These are phyloP conservation scores for Simalia tracyae DNA, from an alignment of 2,797 vertebrate genomes.

Conservation along the genomic window DNA sequence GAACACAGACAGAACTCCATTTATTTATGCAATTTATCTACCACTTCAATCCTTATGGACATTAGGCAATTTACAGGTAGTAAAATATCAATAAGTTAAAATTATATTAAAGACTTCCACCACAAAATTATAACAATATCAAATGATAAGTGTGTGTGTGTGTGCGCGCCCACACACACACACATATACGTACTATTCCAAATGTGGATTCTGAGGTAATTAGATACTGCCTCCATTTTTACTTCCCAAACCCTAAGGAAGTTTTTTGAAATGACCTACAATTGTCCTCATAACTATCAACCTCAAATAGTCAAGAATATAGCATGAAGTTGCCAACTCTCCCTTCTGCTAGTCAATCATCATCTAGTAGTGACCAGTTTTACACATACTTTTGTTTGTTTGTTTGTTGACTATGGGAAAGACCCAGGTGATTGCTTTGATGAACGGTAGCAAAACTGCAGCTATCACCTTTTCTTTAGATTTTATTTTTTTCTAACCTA, in stretches of 20 bases:
- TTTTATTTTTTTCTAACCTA: no score
- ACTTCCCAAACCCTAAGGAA: neutral
- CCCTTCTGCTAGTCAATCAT: no score
- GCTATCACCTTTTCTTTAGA: no score
- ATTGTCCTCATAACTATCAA: no score
- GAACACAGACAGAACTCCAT: neutral
- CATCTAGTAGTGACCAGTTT: no score
- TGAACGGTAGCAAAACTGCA: no score
- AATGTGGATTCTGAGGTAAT: neutral
- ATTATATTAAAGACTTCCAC: neutral
- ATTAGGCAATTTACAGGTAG: neutral
- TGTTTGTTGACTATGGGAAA: no score
- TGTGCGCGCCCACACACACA: no score
- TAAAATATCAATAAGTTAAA: neutral
- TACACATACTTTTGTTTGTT: no score
- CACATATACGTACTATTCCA: neutral
- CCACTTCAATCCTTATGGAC: neutral
- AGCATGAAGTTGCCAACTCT: no score
- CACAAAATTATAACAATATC: neutral
- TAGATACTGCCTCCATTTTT: neutral
- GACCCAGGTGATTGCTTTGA: no score
- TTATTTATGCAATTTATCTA: neutral
- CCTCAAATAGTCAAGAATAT: no score
- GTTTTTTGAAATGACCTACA: neutral
- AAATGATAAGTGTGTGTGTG: neutral